These are phyloP conservation scores for Otus sunia DNA, from an alignment of 2,113 vertebrate genomes.

Conservation along the genomic window DNA sequence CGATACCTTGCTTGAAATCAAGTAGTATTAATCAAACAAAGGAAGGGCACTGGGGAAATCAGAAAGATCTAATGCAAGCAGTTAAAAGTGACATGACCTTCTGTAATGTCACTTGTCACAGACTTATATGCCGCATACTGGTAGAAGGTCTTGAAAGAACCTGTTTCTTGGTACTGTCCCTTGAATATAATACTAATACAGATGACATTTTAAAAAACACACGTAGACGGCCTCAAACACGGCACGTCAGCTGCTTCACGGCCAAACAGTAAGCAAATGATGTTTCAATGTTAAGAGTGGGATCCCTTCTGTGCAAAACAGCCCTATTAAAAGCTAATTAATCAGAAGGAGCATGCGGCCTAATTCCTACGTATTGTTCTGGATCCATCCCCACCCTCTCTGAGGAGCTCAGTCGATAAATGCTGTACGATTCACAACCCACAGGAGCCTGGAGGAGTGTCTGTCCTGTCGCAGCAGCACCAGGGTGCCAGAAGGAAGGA, in stretches of 20 bases:
- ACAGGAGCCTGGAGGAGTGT: rapidly evolving
- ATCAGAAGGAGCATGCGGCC: not conserved
- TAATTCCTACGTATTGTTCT: not conserved
- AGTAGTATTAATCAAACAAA: slow-evolving; percentile 80
- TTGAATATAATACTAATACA: slow-evolving; percentile 71
- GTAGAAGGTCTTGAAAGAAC: slow-evolving; percentile 71
- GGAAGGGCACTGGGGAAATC: slow-evolving; percentile 90
- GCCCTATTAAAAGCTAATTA: not conserved
- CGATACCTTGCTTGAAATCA: slow-evolving; percentile 72
- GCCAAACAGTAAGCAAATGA: slow-evolving; percentile 6
- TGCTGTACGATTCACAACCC: not conserved
- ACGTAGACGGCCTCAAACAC: slow-evolving; percentile 11
- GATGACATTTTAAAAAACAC: slow-evolving; percentile 72
- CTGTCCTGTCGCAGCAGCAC: not conserved
- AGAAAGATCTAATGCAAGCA: slow-evolving; percentile 93
- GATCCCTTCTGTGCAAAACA: not conserved
- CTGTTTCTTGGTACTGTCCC: slow-evolving; percentile 60
- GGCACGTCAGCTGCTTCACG: not conserved
- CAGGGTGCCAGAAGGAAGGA: not conserved
- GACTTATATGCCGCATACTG: slow-evolving; percentile 79
- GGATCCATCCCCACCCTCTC: not conserved
- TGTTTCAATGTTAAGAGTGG: slow-evolving; percentile 5
- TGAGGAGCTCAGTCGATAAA: not conserved
- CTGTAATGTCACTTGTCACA: slow-evolving; percentile 96
- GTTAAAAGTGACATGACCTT: slow-evolving; percentile 98